A percentile compares a stretch with the other conserved stretches of the same genome.
These are phyloP conservation scores for Drosophila meridiana DNA, from an alignment of 2,888 invertebrate species.

Conservation along the genomic window DNA sequence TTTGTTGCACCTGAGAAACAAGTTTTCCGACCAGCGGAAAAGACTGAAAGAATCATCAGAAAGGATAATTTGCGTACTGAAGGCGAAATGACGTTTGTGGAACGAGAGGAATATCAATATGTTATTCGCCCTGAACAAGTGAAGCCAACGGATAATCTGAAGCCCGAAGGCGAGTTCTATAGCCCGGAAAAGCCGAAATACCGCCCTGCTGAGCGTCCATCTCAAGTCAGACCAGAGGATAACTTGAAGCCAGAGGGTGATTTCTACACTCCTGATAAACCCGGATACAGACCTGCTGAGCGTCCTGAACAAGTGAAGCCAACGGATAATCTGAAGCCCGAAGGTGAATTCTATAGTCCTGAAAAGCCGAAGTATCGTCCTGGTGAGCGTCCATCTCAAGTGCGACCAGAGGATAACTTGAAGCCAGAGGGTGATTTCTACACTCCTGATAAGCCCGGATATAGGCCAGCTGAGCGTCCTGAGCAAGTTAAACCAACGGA, in stretches of 20 bases:
- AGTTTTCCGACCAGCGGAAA: conserved; percentile 86
- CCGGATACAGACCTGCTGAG: neutral
- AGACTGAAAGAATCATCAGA: conserved; percentile 83
- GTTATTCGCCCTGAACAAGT: conserved; percentile 3
- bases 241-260: neutral
- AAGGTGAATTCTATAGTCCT: neutral
- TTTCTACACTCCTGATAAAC: neutral
- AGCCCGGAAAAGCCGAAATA: neutral
- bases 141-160: conserved; percentile 70
- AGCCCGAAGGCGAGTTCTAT: neutral
- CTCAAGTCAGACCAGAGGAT: neutral
- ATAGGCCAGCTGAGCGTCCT: neutral
- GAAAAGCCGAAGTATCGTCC: neutral
- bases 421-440: conserved; percentile 1
- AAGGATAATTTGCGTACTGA: conserved; percentile 85
- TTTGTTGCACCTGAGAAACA: conserved; percentile 66
- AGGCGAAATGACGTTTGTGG: conserved; percentile 6
- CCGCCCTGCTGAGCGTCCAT: neutral
- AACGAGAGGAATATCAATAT: conserved; percentile 1
- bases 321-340: neutral
- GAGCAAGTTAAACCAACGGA: neutral
- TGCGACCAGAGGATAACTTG: neutral
- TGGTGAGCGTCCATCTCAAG: neutral
- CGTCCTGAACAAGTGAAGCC: neutral
- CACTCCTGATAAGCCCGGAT: neutral